Conservation (phyloP, 2,888 invertebrate species). For the Elegia similella region DNA sequence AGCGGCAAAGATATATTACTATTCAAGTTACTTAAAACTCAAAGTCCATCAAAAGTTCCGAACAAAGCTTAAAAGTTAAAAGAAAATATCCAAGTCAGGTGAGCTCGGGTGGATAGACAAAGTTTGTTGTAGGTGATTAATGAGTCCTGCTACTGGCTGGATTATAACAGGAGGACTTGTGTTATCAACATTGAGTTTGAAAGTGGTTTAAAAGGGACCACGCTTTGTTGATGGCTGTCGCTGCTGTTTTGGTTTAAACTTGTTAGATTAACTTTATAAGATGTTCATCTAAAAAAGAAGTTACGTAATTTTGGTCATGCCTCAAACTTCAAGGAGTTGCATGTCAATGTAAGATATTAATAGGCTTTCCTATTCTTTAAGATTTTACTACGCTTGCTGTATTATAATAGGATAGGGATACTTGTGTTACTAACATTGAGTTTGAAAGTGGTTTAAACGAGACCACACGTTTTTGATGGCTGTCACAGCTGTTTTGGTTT, state of each 20-base stretch:
- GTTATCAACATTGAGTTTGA: slow-evolving; percentile 19
- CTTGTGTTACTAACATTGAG: too few species aligned
- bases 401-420: too few species aligned
- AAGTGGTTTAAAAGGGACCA: slow-evolving; percentile 12
- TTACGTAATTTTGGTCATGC: background rate
- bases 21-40: slow-evolving; percentile 79
- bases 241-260: background rate
- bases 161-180: slow-evolving; percentile 26
- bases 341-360: too few species aligned
- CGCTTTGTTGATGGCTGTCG: background rate
- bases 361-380: too few species aligned
- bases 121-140: slow-evolving; percentile 75
- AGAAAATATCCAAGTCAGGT: slow-evolving; percentile 79
- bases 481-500: too few species aligned
- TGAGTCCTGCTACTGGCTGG: slow-evolving; percentile 67
- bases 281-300: background rate
- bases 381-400: too few species aligned
- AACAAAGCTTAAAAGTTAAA: slow-evolving; percentile 81
- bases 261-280: background rate
- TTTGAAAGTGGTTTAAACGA: too few species aligned
- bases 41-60: slow-evolving; percentile 78
- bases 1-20: slow-evolving; percentile 73
- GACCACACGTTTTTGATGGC: too few species aligned
- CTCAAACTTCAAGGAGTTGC: too few species aligned
- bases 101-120: slow-evolving; percentile 71